phyloP scores from a whole-genome alignment of 2,888 invertebrate genomes.

The Catocala sponsa region DNA sequence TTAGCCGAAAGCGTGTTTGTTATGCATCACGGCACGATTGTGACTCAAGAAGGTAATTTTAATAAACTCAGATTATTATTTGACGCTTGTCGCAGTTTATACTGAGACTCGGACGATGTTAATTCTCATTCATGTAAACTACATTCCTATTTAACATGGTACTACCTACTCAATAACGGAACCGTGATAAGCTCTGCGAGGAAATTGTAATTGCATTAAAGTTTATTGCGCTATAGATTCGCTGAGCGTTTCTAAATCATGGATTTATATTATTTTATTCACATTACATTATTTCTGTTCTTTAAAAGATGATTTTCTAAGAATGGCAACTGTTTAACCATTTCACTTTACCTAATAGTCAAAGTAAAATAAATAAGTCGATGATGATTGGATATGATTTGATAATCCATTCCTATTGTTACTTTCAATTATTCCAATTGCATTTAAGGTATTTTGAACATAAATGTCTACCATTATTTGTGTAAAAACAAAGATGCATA shows the following conservation, averaged over 20 bases:
- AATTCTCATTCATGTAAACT: slow-evolving; percentile 58
- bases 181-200: slow-evolving; percentile 51
- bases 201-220: slow-evolving; percentile 53
- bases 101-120: slow-evolving; percentile 46
- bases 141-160: slow-evolving; percentile 51
- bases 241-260: slow-evolving; percentile 31
- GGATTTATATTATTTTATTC: slow-evolving; percentile 18
- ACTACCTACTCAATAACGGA: slow-evolving; percentile 53
- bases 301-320: background rate
- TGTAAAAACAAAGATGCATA: slow-evolving; percentile 6
- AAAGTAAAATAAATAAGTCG: too few species aligned
- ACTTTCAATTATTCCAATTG: too few species aligned
- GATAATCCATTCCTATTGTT: background rate
- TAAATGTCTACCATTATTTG: background rate
- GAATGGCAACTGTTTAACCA: too few species aligned
- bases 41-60: slow-evolving; percentile 46
- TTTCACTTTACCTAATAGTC: too few species aligned
- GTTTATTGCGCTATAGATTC: slow-evolving; percentile 40
- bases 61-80: slow-evolving; percentile 62
- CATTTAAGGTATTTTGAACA: background rate
- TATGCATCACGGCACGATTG: slow-evolving; percentile 43
- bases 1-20: slow-evolving; percentile 49
- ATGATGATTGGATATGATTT: too few species aligned
- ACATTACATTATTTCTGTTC: background rate
- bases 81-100: slow-evolving; percentile 53